Conservation (phyloP, 2,888 invertebrate species). For the Agrotis puta region DNA sequence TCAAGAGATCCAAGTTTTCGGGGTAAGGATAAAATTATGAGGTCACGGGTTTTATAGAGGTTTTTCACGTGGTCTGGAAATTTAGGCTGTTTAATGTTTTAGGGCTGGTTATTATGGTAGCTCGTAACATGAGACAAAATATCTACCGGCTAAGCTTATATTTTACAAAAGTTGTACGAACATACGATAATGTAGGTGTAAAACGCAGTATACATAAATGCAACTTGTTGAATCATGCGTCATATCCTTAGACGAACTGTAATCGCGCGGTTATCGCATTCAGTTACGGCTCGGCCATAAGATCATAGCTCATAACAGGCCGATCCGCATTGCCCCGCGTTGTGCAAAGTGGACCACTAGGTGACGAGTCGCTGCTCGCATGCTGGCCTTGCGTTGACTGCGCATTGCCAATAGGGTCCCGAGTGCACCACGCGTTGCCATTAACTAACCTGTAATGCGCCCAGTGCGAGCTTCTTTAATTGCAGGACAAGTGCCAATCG, state of each 20-base stretch:
- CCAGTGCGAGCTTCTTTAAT: too few relatives aligned
- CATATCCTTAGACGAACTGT: not conserved
- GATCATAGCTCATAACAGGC: too few relatives aligned
- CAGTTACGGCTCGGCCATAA: too few relatives aligned
- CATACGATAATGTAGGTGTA: not conserved
- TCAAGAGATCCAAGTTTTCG: conserved; percentile 29
- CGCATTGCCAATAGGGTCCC: too few relatives aligned
- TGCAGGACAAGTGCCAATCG: too few relatives aligned
- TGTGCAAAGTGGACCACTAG: not conserved
- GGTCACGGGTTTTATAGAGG: conserved; percentile 19
- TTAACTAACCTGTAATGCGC: too few relatives aligned
- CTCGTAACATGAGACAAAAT: conserved; percentile 15
- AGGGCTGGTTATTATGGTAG: not conserved
- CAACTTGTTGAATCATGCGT: not conserved
- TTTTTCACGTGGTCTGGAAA: conserved; percentile 30
- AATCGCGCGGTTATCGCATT: not conserved
- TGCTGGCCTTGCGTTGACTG: not conserved
- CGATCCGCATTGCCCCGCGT: not conserved
- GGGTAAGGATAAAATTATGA: conserved; percentile 17
- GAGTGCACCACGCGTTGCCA: too few relatives aligned
- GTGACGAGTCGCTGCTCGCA: not conserved
- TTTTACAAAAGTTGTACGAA: not conserved
- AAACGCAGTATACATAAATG: not conserved
- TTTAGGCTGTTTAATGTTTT: conserved; percentile 34
- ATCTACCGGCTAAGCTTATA: not conserved